A percentile compares a stretch with the other conserved stretches of the same genome.
phyloP scores from a whole-genome alignment of 2,797 vertebrate genomes.

The Onychomys torridus region DNA sequence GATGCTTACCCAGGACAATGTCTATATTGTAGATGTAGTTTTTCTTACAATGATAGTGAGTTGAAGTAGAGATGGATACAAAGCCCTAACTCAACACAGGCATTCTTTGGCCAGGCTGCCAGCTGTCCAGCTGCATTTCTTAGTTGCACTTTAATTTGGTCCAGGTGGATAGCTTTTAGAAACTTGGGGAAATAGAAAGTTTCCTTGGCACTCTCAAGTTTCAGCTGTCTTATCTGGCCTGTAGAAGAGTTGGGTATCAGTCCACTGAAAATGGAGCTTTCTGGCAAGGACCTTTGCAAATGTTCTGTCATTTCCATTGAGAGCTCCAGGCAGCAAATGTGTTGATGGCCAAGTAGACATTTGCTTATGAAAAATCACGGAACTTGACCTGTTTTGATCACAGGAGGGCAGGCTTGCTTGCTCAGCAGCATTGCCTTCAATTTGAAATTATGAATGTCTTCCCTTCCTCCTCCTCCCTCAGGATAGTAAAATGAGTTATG shows the following conservation, averaged over 20 bases:
- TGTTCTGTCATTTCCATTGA: neutral
- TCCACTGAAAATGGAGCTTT: constrained; percentile 41
- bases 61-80: neutral
- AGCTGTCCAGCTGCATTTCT: neutral
- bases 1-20: neutral
- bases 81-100: neutral
- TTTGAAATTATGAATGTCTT: neutral
- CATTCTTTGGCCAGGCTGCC: neutral
- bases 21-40: neutral
- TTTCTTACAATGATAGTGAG: neutral
- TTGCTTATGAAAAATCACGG: constrained; percentile 23
- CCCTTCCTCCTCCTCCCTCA: neutral
- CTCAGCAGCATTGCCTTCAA: neutral
- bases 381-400: neutral
- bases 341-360: neutral
- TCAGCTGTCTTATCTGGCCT: constrained; percentile 54
- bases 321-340: neutral
- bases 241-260: constrained; percentile 28
- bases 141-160: neutral
- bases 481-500: no score
- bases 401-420: neutral
- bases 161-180: neutral
- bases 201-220: constrained; percentile 26
- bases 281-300: neutral
- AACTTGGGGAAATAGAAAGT: neutral